Conservation (phyloP, 2,113 vertebrate genomes). For the Addax nasomaculatus region DNA sequence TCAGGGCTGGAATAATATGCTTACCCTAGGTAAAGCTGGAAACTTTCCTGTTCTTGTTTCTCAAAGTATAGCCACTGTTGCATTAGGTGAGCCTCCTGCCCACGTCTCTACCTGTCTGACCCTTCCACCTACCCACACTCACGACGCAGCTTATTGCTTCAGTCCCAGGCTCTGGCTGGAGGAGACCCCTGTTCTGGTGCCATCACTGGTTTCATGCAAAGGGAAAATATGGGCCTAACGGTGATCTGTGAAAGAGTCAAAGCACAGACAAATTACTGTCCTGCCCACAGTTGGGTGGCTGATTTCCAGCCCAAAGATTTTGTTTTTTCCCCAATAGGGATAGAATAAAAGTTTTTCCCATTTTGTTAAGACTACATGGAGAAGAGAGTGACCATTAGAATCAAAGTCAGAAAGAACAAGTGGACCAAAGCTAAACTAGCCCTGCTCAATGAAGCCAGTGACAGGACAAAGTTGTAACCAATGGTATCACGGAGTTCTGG, state of each 20-base stretch:
- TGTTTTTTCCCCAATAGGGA: background rate
- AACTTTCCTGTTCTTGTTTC: background rate
- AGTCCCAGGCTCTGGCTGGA: background rate
- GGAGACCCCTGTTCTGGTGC: background rate
- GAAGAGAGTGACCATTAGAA: background rate
- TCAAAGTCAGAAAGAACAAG: background rate
- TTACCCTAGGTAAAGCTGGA: background rate
- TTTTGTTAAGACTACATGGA: background rate
- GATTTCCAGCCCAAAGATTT: background rate
- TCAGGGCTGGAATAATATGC: background rate
- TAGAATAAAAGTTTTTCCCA: background rate
- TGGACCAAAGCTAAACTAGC: background rate
- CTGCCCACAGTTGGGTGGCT: background rate
- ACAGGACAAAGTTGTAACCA: background rate
- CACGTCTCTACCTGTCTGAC: background rate
- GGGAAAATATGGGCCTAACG: background rate
- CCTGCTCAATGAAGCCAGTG: background rate
- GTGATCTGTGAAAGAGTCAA: background rate
- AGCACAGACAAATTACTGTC: background rate
- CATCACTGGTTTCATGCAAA: no score
- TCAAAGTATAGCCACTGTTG: background rate
- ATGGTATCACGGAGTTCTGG: background rate
- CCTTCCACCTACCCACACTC: background rate
- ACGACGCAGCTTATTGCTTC: rapidly evolving
- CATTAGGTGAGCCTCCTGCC: background rate